Evolutionary conservation across 2,113 vertebrate species (phyloP), one percentile per base, ranked within the genome.

Genomic region (Siniperca chuatsi): DNA sequence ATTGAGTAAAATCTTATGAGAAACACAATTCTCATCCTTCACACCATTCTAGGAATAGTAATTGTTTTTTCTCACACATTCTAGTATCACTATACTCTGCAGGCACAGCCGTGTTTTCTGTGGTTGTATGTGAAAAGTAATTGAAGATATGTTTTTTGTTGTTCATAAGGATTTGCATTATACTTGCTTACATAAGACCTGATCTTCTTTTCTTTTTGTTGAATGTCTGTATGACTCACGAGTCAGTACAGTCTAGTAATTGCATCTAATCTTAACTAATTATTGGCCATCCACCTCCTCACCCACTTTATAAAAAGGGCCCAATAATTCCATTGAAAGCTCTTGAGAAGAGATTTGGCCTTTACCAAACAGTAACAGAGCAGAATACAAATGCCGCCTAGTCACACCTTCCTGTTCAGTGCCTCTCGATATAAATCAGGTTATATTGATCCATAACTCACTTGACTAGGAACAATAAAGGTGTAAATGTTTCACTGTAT

Each of bases 311-410:
- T 54, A 62, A 61, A 70, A 68, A 69, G 84, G 50, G 50, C 46
- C 42, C 66, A 80, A 52, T 83, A 79, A 68, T 85, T 80, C 68
- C 65, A 78, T 65, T 68, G 44, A 67, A 84, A 77, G 42, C 80
- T 75, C 75, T 72, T 37, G 72, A 78, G 77, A 70, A 72, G 37
- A 78, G 50, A 87, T 16, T 23, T 87, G 82, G 62, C 83, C 80
- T 93, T 91, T 91, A 70, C 55, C 72, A 50, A 65, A 75, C 73
- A 29, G 54, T 29, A 55, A 55, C 44, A 64, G 58, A 75, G 71
- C 74, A 73, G 78, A 94, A 90, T 85, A 82, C 74, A 82, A 89
- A 94, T 89, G 52, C 66, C 42, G 44, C 55, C 52, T n/a, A 65
- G 84, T 77, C 13, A 13, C 52, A 74, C 54, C 62, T 44, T 69